Evolutionary conservation across 2,888 invertebrate genomes (phyloP).

Genomic region (Formica aserva): DNA sequence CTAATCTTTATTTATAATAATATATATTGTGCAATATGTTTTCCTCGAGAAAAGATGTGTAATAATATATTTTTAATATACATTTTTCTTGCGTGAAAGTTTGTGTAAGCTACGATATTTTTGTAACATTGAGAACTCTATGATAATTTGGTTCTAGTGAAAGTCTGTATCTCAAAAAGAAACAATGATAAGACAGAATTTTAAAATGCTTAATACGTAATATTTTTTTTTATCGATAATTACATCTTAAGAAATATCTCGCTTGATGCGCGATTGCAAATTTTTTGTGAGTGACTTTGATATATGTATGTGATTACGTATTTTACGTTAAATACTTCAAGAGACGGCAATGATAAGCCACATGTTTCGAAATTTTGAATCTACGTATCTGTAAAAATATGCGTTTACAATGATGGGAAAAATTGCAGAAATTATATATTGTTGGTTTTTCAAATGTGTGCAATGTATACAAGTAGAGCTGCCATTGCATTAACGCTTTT

Average conservation of each 20-base stretch:
- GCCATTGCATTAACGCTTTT: neutral
- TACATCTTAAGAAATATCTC: constrained; percentile 19
- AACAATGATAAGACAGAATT: constrained; percentile 7
- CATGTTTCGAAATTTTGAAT: constrained; percentile 1
- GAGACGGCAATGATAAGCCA: constrained; percentile 9
- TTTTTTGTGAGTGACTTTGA: constrained; percentile 32
- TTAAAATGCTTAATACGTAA: constrained; percentile 4
- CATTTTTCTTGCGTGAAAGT: constrained; percentile 25
- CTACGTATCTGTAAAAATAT: constrained; percentile 7
- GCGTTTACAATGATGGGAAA: constrained; percentile 13
- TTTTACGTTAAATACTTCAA: constrained; percentile 22
- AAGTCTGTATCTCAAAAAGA: constrained; percentile 12
- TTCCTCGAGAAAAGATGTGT: neutral
- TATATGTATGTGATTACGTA: constrained; percentile 24
- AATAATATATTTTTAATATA: constrained; percentile 42
- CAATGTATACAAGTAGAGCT: constrained; percentile 1
- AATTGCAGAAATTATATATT: neutral
- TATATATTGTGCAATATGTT: constrained; percentile 13
- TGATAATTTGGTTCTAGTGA: constrained; percentile 11
- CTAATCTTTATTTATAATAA: neutral
- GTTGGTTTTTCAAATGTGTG: constrained; percentile 4
- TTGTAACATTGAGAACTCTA: constrained; percentile 15
- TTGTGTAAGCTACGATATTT: constrained; percentile 34
- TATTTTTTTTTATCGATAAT: constrained; percentile 23
- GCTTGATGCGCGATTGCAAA: constrained; percentile 2